Conservation (phyloP, 1,140 invertebrate species). For the Latrodectus geometricus region DNA sequence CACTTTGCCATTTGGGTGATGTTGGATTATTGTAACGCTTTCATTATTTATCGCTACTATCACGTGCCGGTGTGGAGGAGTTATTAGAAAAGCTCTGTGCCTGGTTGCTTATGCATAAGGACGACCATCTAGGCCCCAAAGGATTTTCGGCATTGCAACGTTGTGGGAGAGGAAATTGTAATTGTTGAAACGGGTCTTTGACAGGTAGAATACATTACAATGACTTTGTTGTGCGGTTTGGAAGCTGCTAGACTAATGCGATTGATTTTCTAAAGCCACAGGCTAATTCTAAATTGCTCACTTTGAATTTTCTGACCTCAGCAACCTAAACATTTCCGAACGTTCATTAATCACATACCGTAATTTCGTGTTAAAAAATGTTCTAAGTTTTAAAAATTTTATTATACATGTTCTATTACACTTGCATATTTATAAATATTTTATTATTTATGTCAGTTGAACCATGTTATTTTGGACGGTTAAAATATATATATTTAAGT, state of each 20-base stretch:
- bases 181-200: constrained; percentile 61
- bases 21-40: constrained; percentile 61
- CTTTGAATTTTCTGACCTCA: constrained; percentile 15
- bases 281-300: constrained; percentile 26
- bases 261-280: constrained; percentile 39
- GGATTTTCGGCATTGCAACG: constrained; percentile 13
- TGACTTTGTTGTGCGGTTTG: constrained; percentile 31
- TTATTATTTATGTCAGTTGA: too few relatives aligned
- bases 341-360: too few relatives aligned
- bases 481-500: too few relatives aligned
- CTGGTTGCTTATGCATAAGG: neutral
- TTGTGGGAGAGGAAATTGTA: constrained; percentile 47
- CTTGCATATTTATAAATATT: too few relatives aligned
- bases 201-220: constrained; percentile 48
- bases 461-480: too few relatives aligned
- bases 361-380: too few relatives aligned
- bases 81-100: constrained; percentile 30
- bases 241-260: constrained; percentile 45
- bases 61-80: constrained; percentile 21
- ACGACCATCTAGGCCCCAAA: constrained; percentile 10
- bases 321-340: too few relatives aligned
- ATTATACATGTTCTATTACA: too few relatives aligned
- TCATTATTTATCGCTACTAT: constrained; percentile 60
- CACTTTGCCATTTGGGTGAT: constrained; percentile 60
- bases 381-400: too few relatives aligned